Evolutionary conservation across 2,888 invertebrate species (phyloP), one percentile per base, ranked within the genome.

Genomic region (Rosalia funebris): DNA sequence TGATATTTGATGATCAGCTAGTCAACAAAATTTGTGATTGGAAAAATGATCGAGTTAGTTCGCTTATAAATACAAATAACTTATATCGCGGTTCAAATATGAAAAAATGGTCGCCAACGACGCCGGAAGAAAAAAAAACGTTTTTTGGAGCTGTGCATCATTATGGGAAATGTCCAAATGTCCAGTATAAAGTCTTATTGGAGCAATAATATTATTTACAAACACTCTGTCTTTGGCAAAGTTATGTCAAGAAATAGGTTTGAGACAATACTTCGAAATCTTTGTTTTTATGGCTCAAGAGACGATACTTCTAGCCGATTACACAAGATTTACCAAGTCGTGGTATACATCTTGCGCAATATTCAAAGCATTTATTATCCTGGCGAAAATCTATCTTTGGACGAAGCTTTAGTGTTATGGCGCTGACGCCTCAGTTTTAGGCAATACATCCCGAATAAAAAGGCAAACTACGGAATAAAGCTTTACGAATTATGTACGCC

Each of bases 301-400:
- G 60, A 60, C 45, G 56, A 44, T n/a, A 56, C 42, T 37, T 36
- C 45, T 37, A 42, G 50, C 14, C 57, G 57, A 15, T 56, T 60
- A 25, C 45, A 60, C 32, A 60, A 55, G 39, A 56, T 60, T 36
- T 16, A 44, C 9, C 44, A 60, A 37, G 48, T 60, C 19, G 9
- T 55, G 20, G 48, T 55, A 9, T 44, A 55, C 20, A 44, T 55
- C 17, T 34, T 31, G 12, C 19, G 50, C 45, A 60, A 60, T 44
- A 50, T 60, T 20, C 36, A 14, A 31, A 45, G 14, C 14, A 11
- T 25, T 12, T 45, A 7, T 45, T 45, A 31, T 45, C 44, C 44
- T 25, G 31, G 44, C 4, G 12, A 16, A 14, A 25, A 25, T 12
- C 14, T 25, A 9, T 45, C 20, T 9, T 25, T 45, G 1, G 31